A percentile compares a stretch with the other conserved stretches of the same genome.
Evolutionary conservation across 2,113 vertebrate genomes (phyloP).

Genomic region (Dinomys branickii): DNA sequence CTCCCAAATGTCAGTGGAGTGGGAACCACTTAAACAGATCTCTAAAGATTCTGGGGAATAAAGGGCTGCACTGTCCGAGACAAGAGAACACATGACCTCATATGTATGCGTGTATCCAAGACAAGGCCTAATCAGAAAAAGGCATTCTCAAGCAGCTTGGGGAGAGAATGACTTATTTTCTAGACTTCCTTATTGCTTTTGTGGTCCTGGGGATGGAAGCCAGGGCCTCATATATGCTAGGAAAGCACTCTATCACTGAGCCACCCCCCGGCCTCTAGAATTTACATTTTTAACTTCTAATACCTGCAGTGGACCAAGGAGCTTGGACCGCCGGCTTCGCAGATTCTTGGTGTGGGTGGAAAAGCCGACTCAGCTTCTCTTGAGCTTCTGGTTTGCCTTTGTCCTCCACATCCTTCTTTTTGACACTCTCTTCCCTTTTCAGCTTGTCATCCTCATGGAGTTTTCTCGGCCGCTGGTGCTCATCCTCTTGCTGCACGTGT

Average conservation of each 20-base stretch:
- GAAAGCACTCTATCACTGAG: neutral
- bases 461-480: constrained; percentile 80
- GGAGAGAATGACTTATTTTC: neutral
- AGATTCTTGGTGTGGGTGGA: constrained; percentile 90
- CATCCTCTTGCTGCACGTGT: constrained; percentile 83
- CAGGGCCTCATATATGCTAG: too few relatives aligned
- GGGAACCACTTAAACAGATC: neutral
- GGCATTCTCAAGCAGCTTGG: neutral
- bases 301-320: constrained; percentile 92
- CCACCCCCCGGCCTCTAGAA: neutral
- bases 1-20: neutral
- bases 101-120: neutral
- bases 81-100: neutral
- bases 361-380: constrained; percentile 93
- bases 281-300: neutral
- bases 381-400: constrained; percentile 89
- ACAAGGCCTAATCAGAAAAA: neutral
- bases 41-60: neutral
- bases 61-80: neutral
- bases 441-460: constrained; percentile 86
- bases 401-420: constrained; percentile 88
- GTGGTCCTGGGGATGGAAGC: neutral
- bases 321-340: constrained; percentile 85
- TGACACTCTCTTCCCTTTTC: constrained; percentile 85
- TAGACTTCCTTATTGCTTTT: neutral